Conservation (phyloP, 2,113 vertebrate genomes). For the Pungitius pungitius region DNA sequence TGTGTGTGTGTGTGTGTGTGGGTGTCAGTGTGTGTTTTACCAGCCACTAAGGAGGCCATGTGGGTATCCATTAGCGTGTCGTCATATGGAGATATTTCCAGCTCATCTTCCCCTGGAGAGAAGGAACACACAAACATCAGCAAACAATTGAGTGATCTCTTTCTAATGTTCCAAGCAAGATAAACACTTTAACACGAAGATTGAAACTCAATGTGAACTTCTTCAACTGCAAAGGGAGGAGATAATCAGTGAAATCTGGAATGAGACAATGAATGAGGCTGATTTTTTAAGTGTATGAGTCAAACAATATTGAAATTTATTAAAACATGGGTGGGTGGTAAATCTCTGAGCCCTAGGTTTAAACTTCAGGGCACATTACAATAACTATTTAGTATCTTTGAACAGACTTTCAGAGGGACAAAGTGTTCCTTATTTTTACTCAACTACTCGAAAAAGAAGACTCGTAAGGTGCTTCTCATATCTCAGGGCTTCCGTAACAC, state of each 20-base stretch:
- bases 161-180: not conserved
- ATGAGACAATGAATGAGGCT: not conserved
- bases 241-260: not conserved
- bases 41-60: constrained; percentile 74
- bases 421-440: too few species aligned
- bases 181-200: too few species aligned
- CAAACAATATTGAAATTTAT: not conserved
- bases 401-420: not conserved
- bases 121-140: not conserved
- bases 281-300: not conserved
- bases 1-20: constrained; percentile 12
- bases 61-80: constrained; percentile 60
- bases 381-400: not conserved
- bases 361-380: constrained; percentile 7
- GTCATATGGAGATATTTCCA: constrained; percentile 74
- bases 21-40: constrained; percentile 49
- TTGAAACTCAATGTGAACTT: not conserved
- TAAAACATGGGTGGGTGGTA: not conserved
- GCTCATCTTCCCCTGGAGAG: constrained; percentile 66
- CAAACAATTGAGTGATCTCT: constrained; percentile 10
- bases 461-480: too few species aligned
- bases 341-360: not conserved
- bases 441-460: too few species aligned
- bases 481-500: too few species aligned
- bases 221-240: not conserved